A percentile compares a stretch with the other conserved stretches of the same genome.
These are phyloP conservation scores for Lutraria rhynchaena DNA, from an alignment of 1,140 invertebrate species.

Conservation along the genomic window DNA sequence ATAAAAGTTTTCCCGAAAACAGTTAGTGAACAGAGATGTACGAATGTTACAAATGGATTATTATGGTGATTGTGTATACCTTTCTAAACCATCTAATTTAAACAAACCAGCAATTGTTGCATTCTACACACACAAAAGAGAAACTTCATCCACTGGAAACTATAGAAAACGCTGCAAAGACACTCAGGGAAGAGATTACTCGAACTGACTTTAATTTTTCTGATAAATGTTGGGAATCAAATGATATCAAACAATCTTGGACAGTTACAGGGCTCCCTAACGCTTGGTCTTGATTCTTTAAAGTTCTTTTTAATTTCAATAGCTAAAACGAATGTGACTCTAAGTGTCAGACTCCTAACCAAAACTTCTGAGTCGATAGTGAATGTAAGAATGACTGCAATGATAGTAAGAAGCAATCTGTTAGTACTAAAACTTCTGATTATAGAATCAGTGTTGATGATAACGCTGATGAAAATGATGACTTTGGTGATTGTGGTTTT, in stretches of 20 bases:
- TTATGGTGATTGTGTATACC: conserved; percentile 1
- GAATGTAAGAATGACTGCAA: too few species aligned
- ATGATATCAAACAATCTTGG: conserved; percentile 28
- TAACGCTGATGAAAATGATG: conserved; percentile 1
- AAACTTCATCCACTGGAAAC: not conserved
- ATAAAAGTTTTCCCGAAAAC: not conserved
- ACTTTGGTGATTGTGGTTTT: not conserved
- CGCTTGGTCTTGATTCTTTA: not conserved
- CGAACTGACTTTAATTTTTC: too few species aligned
- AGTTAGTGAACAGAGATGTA: conserved; percentile 8
- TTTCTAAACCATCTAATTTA: not conserved
- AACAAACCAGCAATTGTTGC: too few species aligned
- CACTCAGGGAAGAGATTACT: not conserved
- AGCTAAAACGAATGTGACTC: too few species aligned
- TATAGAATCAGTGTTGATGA: too few species aligned
- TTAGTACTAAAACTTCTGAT: too few species aligned
- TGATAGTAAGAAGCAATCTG: too few species aligned
- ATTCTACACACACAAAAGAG: not conserved
- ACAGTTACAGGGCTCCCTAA: not conserved
- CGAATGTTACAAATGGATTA: too few species aligned
- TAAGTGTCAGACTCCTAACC: too few species aligned
- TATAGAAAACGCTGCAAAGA: not conserved
- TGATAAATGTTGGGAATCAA: conserved; percentile 13
- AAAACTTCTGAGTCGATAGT: too few species aligned
- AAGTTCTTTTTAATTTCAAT: conserved; percentile 18